phyloP scores from a whole-genome alignment of 53 echinoderm and acorn worm species.

The Holothuria scabra region DNA sequence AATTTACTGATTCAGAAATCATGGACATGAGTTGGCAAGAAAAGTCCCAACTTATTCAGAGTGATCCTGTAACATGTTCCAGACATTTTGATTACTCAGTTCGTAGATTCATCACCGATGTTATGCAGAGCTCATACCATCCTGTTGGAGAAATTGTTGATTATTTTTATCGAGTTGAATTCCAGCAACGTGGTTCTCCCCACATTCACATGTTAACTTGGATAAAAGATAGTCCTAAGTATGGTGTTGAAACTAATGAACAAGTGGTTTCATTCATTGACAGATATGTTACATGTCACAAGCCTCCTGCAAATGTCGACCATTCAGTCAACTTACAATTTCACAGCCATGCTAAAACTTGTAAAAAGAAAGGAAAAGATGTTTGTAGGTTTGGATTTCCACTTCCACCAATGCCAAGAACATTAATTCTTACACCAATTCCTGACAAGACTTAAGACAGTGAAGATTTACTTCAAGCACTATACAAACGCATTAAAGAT shows the following conservation, averaged over 20 bases:
- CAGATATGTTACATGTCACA: slow-evolving; percentile 9
- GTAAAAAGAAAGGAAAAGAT: slow-evolving; percentile 10
- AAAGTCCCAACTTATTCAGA: too few relatives aligned
- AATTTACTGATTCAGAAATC: slow-evolving; percentile 20
- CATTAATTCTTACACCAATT: slow-evolving; percentile 11
- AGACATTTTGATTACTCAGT: slow-evolving; percentile 46
- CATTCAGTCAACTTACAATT: slow-evolving; percentile 5
- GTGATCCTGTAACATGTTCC: too few relatives aligned
- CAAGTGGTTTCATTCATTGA: slow-evolving; percentile 5
- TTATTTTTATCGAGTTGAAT: slow-evolving; percentile 51
- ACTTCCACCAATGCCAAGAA: slow-evolving; percentile 44
- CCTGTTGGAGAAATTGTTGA: slow-evolving; percentile 41
- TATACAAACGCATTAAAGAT: background rate
- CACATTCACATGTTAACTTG: too few relatives aligned
- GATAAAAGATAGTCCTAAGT: too few relatives aligned
- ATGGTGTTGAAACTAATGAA: background rate
- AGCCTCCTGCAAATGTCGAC: background rate
- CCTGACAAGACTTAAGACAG: background rate
- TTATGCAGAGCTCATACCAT: slow-evolving; percentile 31
- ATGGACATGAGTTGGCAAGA: background rate
- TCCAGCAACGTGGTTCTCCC: too few relatives aligned
- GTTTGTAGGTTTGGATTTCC: slow-evolving; percentile 23
- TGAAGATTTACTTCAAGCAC: background rate
- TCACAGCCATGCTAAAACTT: slow-evolving; percentile 24
- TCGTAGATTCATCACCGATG: slow-evolving; percentile 38